A percentile compares a stretch with the other conserved stretches of the same genome.
These are phyloP conservation scores for Sebastes cheni DNA, from an alignment of 2,797 vertebrate species.

Conservation along the genomic window DNA sequence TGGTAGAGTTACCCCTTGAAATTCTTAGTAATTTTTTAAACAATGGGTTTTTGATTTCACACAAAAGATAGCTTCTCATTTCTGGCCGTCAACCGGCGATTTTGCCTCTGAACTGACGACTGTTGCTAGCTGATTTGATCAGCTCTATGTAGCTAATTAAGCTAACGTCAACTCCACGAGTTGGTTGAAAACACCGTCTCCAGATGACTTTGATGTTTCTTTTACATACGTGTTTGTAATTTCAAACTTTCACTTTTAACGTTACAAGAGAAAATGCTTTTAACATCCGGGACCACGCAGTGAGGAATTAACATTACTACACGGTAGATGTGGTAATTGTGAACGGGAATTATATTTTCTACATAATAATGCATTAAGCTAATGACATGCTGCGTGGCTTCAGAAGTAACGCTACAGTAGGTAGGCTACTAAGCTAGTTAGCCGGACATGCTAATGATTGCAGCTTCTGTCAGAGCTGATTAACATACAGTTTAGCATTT, in stretches of 20 bases:
- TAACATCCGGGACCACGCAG: not conserved
- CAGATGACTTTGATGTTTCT: not conserved
- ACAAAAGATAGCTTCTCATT: not conserved
- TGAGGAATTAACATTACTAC: not conserved
- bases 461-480: not conserved
- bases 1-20: not conserved
- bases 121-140: not conserved
- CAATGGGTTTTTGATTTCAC: not conserved
- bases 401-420: not conserved
- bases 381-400: too few relatives aligned
- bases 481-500: not conserved
- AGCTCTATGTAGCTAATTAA: too few relatives aligned
- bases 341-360: not conserved
- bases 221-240: not conserved
- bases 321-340: not conserved
- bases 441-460: too few relatives aligned
- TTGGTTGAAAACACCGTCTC: too few relatives aligned
- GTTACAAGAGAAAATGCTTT: not conserved
- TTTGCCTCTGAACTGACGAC: not conserved
- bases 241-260: not conserved
- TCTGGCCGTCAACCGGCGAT: rapidly evolving
- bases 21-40: not conserved
- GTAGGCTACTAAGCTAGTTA: not conserved
- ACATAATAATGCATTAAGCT: not conserved
- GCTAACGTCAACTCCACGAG: too few relatives aligned